A percentile compares a stretch with the other conserved stretches of the same genome.
Evolutionary conservation across 1,140 invertebrate species (phyloP).

Genomic region (Melanaphis sacchari): DNA sequence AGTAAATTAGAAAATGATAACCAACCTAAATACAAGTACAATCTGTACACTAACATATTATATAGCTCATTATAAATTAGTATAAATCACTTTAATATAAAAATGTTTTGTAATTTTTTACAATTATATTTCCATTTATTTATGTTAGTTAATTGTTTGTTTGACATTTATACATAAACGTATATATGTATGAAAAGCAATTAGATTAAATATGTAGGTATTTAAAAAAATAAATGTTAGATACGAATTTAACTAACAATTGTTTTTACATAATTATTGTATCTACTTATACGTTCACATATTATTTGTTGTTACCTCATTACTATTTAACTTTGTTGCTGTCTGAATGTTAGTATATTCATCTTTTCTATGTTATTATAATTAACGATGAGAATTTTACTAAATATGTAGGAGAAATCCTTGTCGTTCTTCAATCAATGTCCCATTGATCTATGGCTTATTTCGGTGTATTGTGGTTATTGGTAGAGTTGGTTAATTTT

Average conservation of each 20-base stretch:
- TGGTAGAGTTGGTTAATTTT: conserved; percentile 23
- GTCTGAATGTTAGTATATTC: not conserved
- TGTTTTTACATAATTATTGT: not conserved
- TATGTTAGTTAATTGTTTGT: not conserved
- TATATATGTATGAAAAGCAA: not conserved
- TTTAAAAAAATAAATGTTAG: not conserved
- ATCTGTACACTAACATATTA: too few species aligned
- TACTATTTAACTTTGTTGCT: not conserved
- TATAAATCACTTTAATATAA: not conserved
- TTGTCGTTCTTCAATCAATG: conserved; percentile 26
- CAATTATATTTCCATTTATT: not conserved
- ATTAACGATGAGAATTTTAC: not conserved
- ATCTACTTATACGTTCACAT: not conserved
- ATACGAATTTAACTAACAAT: not conserved
- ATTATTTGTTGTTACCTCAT: not conserved
- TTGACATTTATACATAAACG: not conserved
- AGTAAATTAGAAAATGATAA: not conserved
- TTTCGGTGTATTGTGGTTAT: not conserved
- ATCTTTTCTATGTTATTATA: not conserved
- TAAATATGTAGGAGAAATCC: not conserved
- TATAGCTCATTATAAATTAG: not conserved
- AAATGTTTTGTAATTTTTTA: not conserved
- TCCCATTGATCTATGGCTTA: conserved; percentile 3
- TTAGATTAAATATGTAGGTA: not conserved
- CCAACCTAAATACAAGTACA: not conserved